phyloP scores from a whole-genome alignment of 1,140 invertebrate genomes.

The Drosophila littoralis region DNA sequence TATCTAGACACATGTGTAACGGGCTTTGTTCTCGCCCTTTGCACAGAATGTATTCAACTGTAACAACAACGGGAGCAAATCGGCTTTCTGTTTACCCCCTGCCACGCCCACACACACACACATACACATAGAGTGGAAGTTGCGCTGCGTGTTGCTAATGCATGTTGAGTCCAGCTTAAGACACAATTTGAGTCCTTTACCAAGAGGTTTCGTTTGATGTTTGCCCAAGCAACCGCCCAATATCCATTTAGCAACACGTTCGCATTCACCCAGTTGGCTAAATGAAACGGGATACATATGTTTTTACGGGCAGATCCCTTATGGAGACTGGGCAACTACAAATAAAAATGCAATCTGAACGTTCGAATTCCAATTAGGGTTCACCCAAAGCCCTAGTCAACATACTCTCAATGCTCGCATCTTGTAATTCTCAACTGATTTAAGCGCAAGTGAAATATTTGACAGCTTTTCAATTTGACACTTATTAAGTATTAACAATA shows the following conservation, averaged over 20 bases:
- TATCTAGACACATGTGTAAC: slow-evolving; percentile 81
- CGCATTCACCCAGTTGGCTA: slow-evolving; percentile 55
- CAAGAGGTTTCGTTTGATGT: slow-evolving; percentile 69
- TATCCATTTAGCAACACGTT: slow-evolving; percentile 63
- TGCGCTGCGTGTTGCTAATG: slow-evolving; percentile 69
- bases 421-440: neutral
- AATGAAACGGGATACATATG: slow-evolving; percentile 1
- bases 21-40: slow-evolving; percentile 65
- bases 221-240: slow-evolving; percentile 27
- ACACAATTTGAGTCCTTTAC: slow-evolving; percentile 72
- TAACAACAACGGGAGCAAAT: slow-evolving; percentile 57
- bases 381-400: slow-evolving; percentile 1
- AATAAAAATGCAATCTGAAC: slow-evolving; percentile 5
- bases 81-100: slow-evolving; percentile 52
- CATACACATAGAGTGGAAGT: neutral
- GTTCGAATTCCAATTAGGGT: slow-evolving; percentile 3
- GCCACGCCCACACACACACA: slow-evolving; percentile 1
- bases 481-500: too few species aligned
- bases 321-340: neutral
- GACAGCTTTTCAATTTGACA: too few species aligned
- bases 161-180: slow-evolving; percentile 80
- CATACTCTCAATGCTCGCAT: neutral
- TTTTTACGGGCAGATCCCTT: neutral
- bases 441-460: neutral
- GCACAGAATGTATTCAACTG: slow-evolving; percentile 53